These are phyloP conservation scores for Smittia sp. DNA, from an alignment of 2,888 invertebrate genomes.

Conservation along the genomic window DNA sequence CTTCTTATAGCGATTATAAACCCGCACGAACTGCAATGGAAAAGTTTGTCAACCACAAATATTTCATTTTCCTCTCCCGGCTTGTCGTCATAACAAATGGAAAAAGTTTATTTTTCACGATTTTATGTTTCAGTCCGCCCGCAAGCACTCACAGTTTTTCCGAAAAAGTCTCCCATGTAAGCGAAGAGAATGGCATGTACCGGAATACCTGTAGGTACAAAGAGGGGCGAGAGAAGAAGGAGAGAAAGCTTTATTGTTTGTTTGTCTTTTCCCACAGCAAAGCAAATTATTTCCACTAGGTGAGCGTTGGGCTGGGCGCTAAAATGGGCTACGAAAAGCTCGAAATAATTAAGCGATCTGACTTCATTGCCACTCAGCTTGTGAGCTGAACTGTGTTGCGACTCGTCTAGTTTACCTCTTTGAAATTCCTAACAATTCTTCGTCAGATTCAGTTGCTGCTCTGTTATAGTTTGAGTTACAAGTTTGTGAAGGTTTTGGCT, in stretches of 20 bases:
- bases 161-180: conserved; percentile 82
- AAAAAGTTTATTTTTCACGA: neutral
- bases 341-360: neutral
- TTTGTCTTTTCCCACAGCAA: neutral
- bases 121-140: neutral
- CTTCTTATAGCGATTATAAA: conserved; percentile 78
- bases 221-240: neutral
- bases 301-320: too few species aligned
- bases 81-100: neutral
- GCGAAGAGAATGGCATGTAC: conserved; percentile 64
- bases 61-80: neutral
- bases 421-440: too few species aligned
- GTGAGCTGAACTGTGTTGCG: too few species aligned
- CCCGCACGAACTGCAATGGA: conserved; percentile 65
- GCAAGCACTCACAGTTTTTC: conserved; percentile 62
- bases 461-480: too few species aligned
- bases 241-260: neutral
- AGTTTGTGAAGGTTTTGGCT: too few species aligned
- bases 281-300: neutral
- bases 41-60: neutral
- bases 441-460: too few species aligned
- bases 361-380: too few species aligned
- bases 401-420: too few species aligned
- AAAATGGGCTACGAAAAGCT: too few species aligned
- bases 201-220: conserved; percentile 46